Evolutionary conservation across 2,113 vertebrate species (phyloP).

Genomic region (Otolemur garnettii): DNA sequence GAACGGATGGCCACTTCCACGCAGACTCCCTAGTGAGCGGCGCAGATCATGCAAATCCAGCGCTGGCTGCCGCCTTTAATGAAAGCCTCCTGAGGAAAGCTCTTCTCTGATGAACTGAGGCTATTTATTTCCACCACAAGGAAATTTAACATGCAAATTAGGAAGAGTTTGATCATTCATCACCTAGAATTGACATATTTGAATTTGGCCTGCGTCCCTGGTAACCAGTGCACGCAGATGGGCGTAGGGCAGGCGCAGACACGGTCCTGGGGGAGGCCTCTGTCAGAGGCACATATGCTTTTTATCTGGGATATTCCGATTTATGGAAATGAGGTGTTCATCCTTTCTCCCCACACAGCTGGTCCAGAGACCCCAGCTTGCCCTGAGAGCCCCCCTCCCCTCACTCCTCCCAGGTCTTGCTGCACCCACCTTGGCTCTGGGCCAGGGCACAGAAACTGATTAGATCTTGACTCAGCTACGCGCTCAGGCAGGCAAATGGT

Average conservation of each 20-base stretch:
- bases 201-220: conserved; percentile 78
- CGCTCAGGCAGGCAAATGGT: not conserved
- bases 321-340: not conserved
- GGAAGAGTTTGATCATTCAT: conserved; percentile 85
- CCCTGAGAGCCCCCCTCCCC: not conserved
- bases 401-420: not conserved
- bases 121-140: conserved; percentile 86
- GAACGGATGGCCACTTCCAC: not conserved
- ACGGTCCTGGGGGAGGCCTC: not conserved
- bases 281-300: not conserved
- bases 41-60: conserved; percentile 75
- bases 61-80: conserved; percentile 75
- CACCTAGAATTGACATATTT: conserved; percentile 85
- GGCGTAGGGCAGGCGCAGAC: accelerated
- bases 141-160: conserved; percentile 88
- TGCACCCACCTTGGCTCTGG: conserved; percentile 23
- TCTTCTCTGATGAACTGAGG: conserved; percentile 80
- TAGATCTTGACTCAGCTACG: not conserved
- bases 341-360: not conserved
- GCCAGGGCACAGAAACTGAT: conserved; percentile 63
- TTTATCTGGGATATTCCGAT: conserved; percentile 28
- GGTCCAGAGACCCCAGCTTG: conserved; percentile 62
- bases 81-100: conserved; percentile 79
- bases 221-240: conserved; percentile 5
- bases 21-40: not conserved